Base-by-base conservation (phyloP, 2,888 invertebrate genomes). In the Parasteatoda lunata region DNA sequence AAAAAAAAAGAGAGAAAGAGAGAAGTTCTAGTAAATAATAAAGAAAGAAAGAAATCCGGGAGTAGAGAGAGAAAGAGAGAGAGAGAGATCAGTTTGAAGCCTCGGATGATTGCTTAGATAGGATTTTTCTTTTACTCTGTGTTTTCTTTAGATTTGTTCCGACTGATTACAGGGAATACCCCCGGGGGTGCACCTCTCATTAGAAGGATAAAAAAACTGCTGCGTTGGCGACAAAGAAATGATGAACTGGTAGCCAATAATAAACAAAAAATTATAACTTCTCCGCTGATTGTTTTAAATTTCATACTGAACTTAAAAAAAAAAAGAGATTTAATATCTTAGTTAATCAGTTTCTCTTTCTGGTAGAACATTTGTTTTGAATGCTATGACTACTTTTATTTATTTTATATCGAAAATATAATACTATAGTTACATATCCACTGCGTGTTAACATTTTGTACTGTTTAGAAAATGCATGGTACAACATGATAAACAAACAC, bases 101-200 rank as follows among this genome's bases (percentile, higher is more conserved):
- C 49, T 48, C n/a, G 64, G 76, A 82, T 77, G 82, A 82, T 82
- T 82, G 82, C 82, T 82, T 51, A 64, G 82, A 76, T 76, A 82
- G 70, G 76, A 82, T 82, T 82, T 79, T 79, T 71, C 72, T 75
- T 75, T 30, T 64, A 54, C 30, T 72, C 49, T 73, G 51, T 84
- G 83, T 78, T 84, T 84, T 68, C 84, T 68, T 84, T 73, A 78
- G 84, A 84, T 84, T 78, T 15, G 48, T 72, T 65, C 59, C 71
- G 84, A 54, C 72, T 84, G 84, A 84, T 84, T 84, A 68, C 66
- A 45, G 6, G 65, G 30, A 9, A 45, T 72, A 77, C 78, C 84
- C 77, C 77, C 54, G 84, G 30, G 84, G 84, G 71, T 79, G 59
- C 30, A 71, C 8, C 49, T 47, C 65, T 80, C 80, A 80, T 80